phyloP scores from a whole-genome alignment of 2,888 invertebrate genomes.

The Agrotis puta region DNA sequence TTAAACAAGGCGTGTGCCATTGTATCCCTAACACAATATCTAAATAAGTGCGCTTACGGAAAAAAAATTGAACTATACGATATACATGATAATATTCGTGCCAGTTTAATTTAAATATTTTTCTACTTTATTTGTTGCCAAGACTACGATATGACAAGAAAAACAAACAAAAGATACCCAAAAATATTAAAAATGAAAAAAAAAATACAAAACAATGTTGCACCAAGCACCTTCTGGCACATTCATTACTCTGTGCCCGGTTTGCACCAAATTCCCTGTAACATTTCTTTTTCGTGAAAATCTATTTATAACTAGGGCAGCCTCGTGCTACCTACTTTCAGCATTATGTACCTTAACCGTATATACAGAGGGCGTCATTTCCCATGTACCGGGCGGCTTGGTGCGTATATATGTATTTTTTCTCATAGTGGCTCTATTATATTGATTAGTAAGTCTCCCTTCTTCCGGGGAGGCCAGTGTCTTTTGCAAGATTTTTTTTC shows the following conservation, averaged over 20 bases:
- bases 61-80: neutral
- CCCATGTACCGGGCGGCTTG: slow-evolving; percentile 47
- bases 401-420: slow-evolving; percentile 86
- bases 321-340: slow-evolving; percentile 73
- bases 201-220: slow-evolving; percentile 45
- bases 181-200: slow-evolving; percentile 14
- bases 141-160: slow-evolving; percentile 7
- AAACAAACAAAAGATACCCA: slow-evolving; percentile 9
- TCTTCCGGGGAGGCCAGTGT: slow-evolving; percentile 83
- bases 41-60: slow-evolving; percentile 1
- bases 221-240: slow-evolving; percentile 67
- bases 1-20: slow-evolving; percentile 1
- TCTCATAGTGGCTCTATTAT: slow-evolving; percentile 91
- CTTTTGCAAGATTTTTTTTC: slow-evolving; percentile 84
- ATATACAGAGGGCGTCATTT: slow-evolving; percentile 68
- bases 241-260: slow-evolving; percentile 80
- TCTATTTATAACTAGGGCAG: slow-evolving; percentile 91
- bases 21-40: slow-evolving; percentile 12
- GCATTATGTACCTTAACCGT: slow-evolving; percentile 70
- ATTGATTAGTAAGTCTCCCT: slow-evolving; percentile 89
- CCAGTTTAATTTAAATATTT: neutral
- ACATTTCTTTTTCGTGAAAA: slow-evolving; percentile 91
- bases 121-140: neutral
- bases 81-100: neutral
- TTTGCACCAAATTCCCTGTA: slow-evolving; percentile 90